Conservation (phyloP, 2,888 invertebrate genomes). For the Ligdia adustata region DNA sequence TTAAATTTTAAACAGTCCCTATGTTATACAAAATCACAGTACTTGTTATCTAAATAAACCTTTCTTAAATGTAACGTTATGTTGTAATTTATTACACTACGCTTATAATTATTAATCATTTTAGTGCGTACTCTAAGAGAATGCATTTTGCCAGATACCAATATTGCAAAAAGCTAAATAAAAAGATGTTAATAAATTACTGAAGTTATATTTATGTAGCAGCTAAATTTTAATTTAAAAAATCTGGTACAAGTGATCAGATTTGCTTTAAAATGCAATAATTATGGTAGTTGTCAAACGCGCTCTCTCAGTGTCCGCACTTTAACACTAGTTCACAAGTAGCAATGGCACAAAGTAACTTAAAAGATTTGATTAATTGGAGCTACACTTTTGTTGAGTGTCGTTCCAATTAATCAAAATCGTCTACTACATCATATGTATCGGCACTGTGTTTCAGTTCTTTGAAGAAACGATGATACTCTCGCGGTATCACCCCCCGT, state of each 20-base stretch:
- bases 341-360: slow-evolving; percentile 4
- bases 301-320: slow-evolving; percentile 2
- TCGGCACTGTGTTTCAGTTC: slow-evolving; percentile 8
- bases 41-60: background rate
- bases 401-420: slow-evolving; percentile 1
- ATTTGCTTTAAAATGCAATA: slow-evolving; percentile 4
- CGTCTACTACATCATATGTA: slow-evolving; percentile 3
- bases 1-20: background rate
- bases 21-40: background rate
- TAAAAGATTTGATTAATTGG: slow-evolving; percentile 1
- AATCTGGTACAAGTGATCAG: slow-evolving; percentile 1
- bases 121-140: background rate
- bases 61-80: slow-evolving; percentile 1
- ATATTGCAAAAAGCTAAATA: slow-evolving; percentile 3
- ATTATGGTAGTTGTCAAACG: slow-evolving; percentile 4
- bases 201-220: slow-evolving; percentile 4
- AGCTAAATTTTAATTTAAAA: slow-evolving; percentile 4
- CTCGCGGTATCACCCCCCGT: slow-evolving; percentile 14
- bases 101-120: background rate
- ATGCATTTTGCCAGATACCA: slow-evolving; percentile 4
- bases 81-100: slow-evolving; percentile 1
- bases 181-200: slow-evolving; percentile 4
- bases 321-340: slow-evolving; percentile 4
- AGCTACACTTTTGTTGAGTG: slow-evolving; percentile 4
- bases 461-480: slow-evolving; percentile 19